These are phyloP conservation scores for Paedocypris micromegethes DNA, from an alignment of 2,797 vertebrate species.

Conservation along the genomic window DNA sequence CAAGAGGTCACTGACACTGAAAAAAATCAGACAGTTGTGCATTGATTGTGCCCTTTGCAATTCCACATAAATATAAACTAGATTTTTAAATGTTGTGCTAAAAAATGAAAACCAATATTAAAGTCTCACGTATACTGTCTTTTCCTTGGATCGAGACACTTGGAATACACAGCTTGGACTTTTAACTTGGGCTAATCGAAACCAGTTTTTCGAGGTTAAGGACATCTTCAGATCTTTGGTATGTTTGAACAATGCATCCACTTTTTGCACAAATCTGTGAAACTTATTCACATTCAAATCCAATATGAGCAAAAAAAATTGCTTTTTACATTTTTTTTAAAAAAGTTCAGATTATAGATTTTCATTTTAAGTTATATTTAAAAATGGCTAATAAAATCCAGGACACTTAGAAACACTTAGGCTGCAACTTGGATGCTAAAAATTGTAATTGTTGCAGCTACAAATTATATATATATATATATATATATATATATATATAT, in stretches of 20 bases:
- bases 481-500: too few species aligned
- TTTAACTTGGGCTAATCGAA: neutral
- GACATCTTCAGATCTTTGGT: constrained; percentile 17
- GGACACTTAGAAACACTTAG: too few species aligned
- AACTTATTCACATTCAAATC: constrained; percentile 9
- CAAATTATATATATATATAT: neutral
- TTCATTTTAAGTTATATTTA: constrained; percentile 37
- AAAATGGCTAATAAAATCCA: constrained; percentile 47
- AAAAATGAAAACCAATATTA: constrained; percentile 31
- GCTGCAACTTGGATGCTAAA: neutral
- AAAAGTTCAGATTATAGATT: constrained; percentile 17
- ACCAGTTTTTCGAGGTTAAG: constrained; percentile 15
- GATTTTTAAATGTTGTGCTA: constrained; percentile 44
- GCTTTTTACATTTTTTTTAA: constrained; percentile 1
- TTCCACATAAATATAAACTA: constrained; percentile 43
- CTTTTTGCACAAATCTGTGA: constrained; percentile 6
- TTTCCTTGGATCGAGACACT: constrained; percentile 22
- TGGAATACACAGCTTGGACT: constrained; percentile 20
- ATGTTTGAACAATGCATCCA: constrained; percentile 2
- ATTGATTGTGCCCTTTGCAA: constrained; percentile 39
- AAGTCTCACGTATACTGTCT: constrained; percentile 31
- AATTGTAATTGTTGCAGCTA: constrained; percentile 17
- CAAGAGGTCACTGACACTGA: constrained; percentile 36
- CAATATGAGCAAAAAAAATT: constrained; percentile 3
- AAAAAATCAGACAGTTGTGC: constrained; percentile 44